Evolutionary conservation across 2,797 vertebrate species (phyloP).

Genomic region (Phoebastria nigripes): DNA sequence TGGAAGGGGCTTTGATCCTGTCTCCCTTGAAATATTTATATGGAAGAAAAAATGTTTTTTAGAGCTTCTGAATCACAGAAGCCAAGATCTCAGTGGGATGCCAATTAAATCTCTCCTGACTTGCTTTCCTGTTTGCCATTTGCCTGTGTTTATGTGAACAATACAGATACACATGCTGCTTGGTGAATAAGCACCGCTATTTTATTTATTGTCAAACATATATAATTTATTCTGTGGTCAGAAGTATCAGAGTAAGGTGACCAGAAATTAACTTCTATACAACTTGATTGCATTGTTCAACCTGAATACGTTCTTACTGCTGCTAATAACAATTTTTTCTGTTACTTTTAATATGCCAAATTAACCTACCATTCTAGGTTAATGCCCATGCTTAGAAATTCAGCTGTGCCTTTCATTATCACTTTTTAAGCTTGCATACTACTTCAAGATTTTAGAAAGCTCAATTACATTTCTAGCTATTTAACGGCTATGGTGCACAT

Average conservation of each 20-base stretch:
- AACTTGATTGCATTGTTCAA: background rate
- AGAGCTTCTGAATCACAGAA: conserved; percentile 70
- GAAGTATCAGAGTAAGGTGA: background rate
- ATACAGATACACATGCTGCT: conserved; percentile 32
- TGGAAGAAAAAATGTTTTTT: conserved; percentile 37
- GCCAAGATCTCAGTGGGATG: conserved; percentile 61
- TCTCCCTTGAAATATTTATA: conserved; percentile 75
- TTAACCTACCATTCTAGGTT: background rate
- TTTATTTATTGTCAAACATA: conserved; percentile 17
- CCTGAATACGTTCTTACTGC: background rate
- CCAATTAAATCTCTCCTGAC: conserved; percentile 78
- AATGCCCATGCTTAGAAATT: background rate
- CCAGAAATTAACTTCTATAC: background rate
- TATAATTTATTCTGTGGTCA: background rate
- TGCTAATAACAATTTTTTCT: background rate
- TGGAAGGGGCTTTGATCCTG: conserved; percentile 74
- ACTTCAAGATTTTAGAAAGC: background rate
- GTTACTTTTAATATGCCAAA: background rate
- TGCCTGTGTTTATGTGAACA: conserved; percentile 54
- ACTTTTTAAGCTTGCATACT: background rate
- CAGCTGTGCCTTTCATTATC: background rate
- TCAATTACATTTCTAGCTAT: background rate
- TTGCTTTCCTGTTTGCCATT: conserved; percentile 51
- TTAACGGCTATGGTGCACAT: background rate
- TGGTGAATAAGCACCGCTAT: conserved; percentile 22